These are phyloP conservation scores for Spodoptera littoralis DNA, from an alignment of 2,888 invertebrate species.

Conservation along the genomic window DNA sequence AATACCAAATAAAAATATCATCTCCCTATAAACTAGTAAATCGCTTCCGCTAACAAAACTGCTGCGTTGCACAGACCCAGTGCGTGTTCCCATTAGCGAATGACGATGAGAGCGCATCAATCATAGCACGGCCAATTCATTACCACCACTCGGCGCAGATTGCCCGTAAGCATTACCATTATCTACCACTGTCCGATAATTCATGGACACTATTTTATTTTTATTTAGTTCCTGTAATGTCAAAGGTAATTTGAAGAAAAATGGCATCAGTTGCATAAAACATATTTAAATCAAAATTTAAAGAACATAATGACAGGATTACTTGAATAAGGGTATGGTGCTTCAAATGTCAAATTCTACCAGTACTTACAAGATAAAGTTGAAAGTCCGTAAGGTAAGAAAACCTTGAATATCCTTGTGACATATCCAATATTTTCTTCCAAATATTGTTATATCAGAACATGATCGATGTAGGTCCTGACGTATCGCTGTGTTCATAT, in stretches of 20 bases:
- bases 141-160: conserved; percentile 85
- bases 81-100: conserved; percentile 80
- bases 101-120: conserved; percentile 81
- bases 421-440: conserved; percentile 35
- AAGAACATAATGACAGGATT: too few species aligned
- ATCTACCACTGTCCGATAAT: conserved; percentile 33
- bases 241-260: too few species aligned
- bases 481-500: conserved; percentile 67
- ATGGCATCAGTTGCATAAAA: too few species aligned
- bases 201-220: conserved; percentile 23
- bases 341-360: too few species aligned
- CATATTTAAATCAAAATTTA: too few species aligned
- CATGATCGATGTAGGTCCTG: conserved; percentile 50
- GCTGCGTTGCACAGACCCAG: conserved; percentile 56
- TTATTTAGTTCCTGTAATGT: background rate
- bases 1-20: too few species aligned
- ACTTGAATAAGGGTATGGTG: too few species aligned
- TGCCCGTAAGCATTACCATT: conserved; percentile 62
- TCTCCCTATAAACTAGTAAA: too few species aligned
- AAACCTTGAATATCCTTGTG: conserved; percentile 5
- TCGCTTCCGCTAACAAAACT: conserved; percentile 1
- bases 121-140: conserved; percentile 86
- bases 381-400: background rate
- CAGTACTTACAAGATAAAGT: too few species aligned
- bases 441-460: conserved; percentile 52